These are phyloP conservation scores for Himantopus leucocephalus DNA, from an alignment of 2,113 vertebrate species.

Conservation along the genomic window DNA sequence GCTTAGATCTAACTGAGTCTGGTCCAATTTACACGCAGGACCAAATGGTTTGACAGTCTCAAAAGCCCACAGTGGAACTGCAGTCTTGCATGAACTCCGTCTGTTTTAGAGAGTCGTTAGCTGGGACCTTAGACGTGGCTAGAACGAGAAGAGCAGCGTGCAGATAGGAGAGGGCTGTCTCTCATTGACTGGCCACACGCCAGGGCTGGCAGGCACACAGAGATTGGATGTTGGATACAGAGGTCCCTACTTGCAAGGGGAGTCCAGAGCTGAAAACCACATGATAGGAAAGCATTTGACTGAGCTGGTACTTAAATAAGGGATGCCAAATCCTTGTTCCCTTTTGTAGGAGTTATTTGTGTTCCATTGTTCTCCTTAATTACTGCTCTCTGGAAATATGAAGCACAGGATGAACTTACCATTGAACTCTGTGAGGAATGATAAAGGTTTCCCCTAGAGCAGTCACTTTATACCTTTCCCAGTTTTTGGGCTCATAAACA, in stretches of 20 bases:
- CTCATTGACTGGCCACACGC: not conserved
- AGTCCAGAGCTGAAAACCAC: constrained; percentile 13
- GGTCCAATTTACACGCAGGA: accelerated
- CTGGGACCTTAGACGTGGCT: not conserved
- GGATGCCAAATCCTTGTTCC: not conserved
- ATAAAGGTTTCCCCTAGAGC: not conserved
- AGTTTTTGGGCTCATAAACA: not conserved
- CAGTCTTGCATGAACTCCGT: not conserved
- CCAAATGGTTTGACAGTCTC: not conserved
- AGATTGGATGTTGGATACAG: not conserved
- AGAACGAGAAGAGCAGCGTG: not conserved
- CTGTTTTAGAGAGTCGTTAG: not conserved
- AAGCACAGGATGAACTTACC: not conserved
- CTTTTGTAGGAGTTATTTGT: not conserved
- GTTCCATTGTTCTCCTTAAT: constrained; percentile 39
- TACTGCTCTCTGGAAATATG: not conserved
- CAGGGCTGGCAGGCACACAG: not conserved
- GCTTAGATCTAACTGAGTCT: not conserved
- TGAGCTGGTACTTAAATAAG: not conserved
- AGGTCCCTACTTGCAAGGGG: not conserved
- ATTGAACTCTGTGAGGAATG: not conserved
- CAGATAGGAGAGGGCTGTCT: not conserved
- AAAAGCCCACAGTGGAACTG: not conserved
- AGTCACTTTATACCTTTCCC: not conserved
- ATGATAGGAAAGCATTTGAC: not conserved